Evolutionary conservation across 2,113 vertebrate genomes (phyloP).

Genomic region (Opisthocomus hoazin): DNA sequence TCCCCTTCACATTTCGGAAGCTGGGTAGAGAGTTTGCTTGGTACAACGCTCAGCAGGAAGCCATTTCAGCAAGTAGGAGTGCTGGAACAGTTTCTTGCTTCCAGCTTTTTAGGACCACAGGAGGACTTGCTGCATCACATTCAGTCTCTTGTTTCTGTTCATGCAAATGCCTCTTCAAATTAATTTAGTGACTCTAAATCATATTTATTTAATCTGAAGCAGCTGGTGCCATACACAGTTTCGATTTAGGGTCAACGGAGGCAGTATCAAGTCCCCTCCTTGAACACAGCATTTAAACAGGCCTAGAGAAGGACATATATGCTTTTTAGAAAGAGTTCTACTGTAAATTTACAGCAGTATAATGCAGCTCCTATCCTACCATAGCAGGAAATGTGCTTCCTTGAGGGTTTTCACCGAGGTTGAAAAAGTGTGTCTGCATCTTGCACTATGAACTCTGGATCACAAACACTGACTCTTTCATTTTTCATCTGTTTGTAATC

Average conservation of each 20-base stretch:
- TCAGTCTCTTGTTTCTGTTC: background rate
- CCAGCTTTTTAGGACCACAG: background rate
- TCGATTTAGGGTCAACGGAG: background rate
- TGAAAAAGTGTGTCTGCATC: background rate
- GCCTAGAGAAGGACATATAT: background rate
- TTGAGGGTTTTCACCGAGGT: background rate
- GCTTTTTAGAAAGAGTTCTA: background rate
- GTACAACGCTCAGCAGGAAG: fast-evolving
- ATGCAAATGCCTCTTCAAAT: background rate
- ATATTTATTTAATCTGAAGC: background rate
- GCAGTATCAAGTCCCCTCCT: background rate
- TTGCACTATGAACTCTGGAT: background rate
- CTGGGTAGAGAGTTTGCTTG: background rate
- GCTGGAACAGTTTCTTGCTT: background rate
- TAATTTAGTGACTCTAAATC: background rate
- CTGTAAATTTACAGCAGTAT: background rate
- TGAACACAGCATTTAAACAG: background rate
- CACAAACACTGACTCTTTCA: background rate
- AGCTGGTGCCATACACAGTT: background rate
- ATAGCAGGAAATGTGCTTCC: background rate
- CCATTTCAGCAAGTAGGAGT: background rate
- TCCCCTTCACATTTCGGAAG: fast-evolving
- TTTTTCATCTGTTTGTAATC: background rate
- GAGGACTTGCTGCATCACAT: background rate
- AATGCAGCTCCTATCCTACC: background rate